phyloP scores from a whole-genome alignment of 1,140 invertebrate genomes.

The Tribolium castaneum region DNA sequence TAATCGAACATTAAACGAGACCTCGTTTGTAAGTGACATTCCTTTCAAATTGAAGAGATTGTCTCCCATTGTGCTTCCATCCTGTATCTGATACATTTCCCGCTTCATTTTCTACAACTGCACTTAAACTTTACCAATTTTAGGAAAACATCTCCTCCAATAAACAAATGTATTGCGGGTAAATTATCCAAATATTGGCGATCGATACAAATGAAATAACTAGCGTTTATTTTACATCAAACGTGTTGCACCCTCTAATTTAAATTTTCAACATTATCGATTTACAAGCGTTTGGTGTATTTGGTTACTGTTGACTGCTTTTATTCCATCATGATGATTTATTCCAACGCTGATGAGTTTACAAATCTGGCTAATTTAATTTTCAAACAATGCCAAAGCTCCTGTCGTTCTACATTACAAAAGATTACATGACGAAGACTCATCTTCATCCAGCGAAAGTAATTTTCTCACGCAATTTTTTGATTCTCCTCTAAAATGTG shows the following conservation, averaged over 20 bases:
- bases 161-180: too few relatives aligned
- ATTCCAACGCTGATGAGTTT: neutral
- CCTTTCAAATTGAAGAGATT: neutral
- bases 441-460: neutral
- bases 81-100: neutral
- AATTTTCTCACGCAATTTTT: slow-evolving; percentile 7
- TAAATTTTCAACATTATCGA: neutral
- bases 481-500: too few relatives aligned
- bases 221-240: neutral
- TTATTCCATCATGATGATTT: neutral
- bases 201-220: too few relatives aligned
- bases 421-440: neutral
- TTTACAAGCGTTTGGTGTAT: neutral
- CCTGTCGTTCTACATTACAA: neutral
- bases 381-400: neutral
- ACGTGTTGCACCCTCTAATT: neutral
- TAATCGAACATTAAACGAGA: neutral
- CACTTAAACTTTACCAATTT: neutral
- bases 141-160: too few relatives aligned
- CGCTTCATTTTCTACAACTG: neutral
- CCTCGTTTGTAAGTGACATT: neutral
- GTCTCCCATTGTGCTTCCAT: neutral
- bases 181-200: too few relatives aligned
- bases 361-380: slow-evolving; percentile 16
- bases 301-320: neutral